Percentiles rank a stretch among this genome's conserved stretches.
Evolutionary conservation across 2,113 vertebrate species (phyloP).

Genomic region (Triplophysa rosa): DNA sequence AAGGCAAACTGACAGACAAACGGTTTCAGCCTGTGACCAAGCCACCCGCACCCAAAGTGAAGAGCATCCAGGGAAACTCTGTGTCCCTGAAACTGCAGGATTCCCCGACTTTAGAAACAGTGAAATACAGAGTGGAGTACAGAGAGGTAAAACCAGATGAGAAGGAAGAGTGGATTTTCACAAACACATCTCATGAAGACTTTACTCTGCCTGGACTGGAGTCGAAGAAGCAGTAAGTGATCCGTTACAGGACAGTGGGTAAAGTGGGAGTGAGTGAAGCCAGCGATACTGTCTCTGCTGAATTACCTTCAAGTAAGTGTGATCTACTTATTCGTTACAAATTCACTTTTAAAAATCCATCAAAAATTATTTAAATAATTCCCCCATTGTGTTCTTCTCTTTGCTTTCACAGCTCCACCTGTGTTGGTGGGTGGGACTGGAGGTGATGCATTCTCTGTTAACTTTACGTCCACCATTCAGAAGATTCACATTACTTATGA

Average conservation of each 20-base stretch:
- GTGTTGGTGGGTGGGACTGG: too few relatives aligned
- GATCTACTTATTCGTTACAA: too few relatives aligned
- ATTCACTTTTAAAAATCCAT: too few relatives aligned
- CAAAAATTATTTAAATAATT: too few relatives aligned
- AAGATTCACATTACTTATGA: too few relatives aligned
- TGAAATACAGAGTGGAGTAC: conserved; percentile 26
- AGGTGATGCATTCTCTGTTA: too few relatives aligned
- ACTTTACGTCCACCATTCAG: too few relatives aligned
- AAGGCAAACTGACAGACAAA: background rate
- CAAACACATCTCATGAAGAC: background rate
- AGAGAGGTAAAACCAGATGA: background rate
- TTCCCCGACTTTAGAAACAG: conserved; percentile 8
- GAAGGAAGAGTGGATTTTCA: background rate
- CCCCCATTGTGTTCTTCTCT: too few relatives aligned
- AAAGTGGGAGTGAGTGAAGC: conserved; percentile 41
- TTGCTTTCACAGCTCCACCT: too few relatives aligned
- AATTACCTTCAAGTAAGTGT: too few relatives aligned
- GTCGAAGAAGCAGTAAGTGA: background rate
- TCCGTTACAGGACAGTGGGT: conserved; percentile 30
- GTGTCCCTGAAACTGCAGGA: conserved; percentile 26
- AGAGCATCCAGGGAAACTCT: too few relatives aligned
- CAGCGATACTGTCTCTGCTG: conserved; percentile 25
- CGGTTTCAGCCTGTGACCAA: background rate
- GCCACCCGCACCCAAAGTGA: too few relatives aligned
- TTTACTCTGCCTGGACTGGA: conserved; percentile 25